Evolutionary conservation across 2,888 invertebrate species (phyloP).

Genomic region (Malacosoma neustria): DNA sequence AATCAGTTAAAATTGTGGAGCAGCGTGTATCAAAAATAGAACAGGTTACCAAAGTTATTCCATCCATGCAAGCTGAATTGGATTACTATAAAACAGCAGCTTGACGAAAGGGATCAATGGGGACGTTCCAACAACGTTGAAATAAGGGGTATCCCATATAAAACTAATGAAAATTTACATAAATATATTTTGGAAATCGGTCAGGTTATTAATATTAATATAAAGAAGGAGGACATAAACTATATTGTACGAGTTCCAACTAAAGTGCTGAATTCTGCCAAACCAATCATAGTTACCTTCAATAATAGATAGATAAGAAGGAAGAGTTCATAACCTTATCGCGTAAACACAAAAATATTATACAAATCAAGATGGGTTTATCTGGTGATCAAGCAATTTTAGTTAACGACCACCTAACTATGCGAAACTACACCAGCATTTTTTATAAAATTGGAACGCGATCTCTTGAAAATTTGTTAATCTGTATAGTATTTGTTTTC

Average conservation of each 20-base stretch:
- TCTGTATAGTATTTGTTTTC: no score
- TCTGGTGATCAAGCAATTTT: slow-evolving; percentile 5
- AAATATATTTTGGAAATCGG: not conserved
- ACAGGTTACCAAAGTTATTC: no score
- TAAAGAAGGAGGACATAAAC: slow-evolving; percentile 1
- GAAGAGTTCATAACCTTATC: slow-evolving; percentile 9
- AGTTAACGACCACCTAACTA: slow-evolving; percentile 10
- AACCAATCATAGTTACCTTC: slow-evolving; percentile 9
- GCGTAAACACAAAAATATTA: not conserved
- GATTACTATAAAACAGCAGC: no score
- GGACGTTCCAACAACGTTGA: slow-evolving; percentile 1
- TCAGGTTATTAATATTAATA: not conserved
- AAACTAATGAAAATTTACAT: not conserved
- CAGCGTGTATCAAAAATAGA: no score
- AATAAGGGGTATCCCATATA: slow-evolving; percentile 1
- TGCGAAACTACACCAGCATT: no score
- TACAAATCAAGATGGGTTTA: slow-evolving; percentile 4
- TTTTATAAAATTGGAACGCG: no score
- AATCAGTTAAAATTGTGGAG: no score
- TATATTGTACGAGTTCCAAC: slow-evolving; percentile 7
- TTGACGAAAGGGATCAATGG: no score
- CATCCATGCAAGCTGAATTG: no score
- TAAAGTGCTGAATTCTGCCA: slow-evolving; percentile 3
- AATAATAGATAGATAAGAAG: slow-evolving; percentile 7
- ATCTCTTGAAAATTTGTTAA: no score